phyloP scores from a whole-genome alignment of 2,888 invertebrate species.

The Nemotelus nigrinus region DNA sequence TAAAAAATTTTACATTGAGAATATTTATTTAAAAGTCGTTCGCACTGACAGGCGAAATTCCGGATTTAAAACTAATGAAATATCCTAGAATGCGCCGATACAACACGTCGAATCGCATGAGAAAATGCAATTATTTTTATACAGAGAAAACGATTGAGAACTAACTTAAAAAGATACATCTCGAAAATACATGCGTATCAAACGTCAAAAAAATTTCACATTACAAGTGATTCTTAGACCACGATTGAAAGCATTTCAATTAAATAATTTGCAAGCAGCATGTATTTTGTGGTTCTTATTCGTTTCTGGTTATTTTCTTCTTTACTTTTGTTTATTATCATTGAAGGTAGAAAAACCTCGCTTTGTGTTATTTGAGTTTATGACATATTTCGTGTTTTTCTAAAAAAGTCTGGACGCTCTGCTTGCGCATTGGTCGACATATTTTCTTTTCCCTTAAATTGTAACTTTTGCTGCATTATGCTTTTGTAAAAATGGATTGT shows the following conservation, averaged over 20 bases:
- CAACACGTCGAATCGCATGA: constrained; percentile 2
- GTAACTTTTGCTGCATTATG: background rate
- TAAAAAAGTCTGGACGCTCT: too few relatives aligned
- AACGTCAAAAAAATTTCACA: background rate
- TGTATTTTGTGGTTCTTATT: too few relatives aligned
- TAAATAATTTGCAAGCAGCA: too few relatives aligned
- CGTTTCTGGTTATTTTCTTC: too few relatives aligned
- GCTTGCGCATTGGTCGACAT: background rate
- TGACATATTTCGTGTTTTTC: too few relatives aligned
- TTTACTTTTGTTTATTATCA: too few relatives aligned
- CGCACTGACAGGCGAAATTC: constrained; percentile 1
- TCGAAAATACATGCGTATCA: constrained; percentile 20
- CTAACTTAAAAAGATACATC: constrained; percentile 3
- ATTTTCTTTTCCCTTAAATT: background rate
- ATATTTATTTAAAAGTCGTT: constrained; percentile 22
- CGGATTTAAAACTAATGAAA: constrained; percentile 9
- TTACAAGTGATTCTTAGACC: too few relatives aligned
- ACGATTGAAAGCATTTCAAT: too few relatives aligned
- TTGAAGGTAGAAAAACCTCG: too few relatives aligned
- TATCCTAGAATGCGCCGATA: constrained; percentile 8
- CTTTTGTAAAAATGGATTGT: background rate
- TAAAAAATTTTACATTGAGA: constrained; percentile 34
- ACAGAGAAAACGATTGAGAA: constrained; percentile 10
- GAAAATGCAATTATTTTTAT: constrained; percentile 29
- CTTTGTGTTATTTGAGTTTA: too few relatives aligned